Percentiles rank a stretch among this genome's conserved stretches.
phyloP scores from a whole-genome alignment of 2,888 invertebrate species.

The Chirona hameri region DNA sequence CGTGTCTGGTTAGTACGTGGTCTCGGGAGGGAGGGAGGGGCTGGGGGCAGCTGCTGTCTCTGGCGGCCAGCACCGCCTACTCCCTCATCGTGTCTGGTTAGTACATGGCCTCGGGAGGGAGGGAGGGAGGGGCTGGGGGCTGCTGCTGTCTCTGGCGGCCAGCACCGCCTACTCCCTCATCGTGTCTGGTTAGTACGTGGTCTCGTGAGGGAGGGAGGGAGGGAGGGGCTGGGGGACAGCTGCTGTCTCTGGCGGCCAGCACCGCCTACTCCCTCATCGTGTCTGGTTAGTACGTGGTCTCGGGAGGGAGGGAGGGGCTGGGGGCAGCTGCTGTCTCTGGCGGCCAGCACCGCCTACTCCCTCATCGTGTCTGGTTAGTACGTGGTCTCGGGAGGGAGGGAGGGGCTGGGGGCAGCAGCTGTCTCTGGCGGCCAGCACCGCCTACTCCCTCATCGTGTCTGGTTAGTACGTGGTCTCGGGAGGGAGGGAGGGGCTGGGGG shows the following conservation, averaged over 20 bases:
- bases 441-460: constrained; percentile 91
- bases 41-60: too few relatives aligned
- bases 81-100: constrained; percentile 79
- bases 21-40: neutral
- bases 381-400: neutral
- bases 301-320: too few relatives aligned
- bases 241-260: constrained; percentile 89
- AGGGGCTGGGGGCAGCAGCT: too few relatives aligned
- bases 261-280: constrained; percentile 92
- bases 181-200: constrained; percentile 58
- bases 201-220: neutral
- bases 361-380: constrained; percentile 70
- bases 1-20: constrained; percentile 58
- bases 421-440: constrained; percentile 86
- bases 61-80: constrained; percentile 89
- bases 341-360: constrained; percentile 89
- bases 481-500: too few relatives aligned
- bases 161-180: constrained; percentile 92
- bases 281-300: constrained; percentile 51
- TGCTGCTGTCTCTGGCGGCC: constrained; percentile 88
- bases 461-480: constrained; percentile 1
- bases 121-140: too few relatives aligned
- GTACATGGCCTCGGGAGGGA: neutral
- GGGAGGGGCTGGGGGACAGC: too few relatives aligned
- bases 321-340: too few relatives aligned